Conservation (phyloP, 2,888 invertebrate genomes). For the Torymus aiolomorphi region DNA sequence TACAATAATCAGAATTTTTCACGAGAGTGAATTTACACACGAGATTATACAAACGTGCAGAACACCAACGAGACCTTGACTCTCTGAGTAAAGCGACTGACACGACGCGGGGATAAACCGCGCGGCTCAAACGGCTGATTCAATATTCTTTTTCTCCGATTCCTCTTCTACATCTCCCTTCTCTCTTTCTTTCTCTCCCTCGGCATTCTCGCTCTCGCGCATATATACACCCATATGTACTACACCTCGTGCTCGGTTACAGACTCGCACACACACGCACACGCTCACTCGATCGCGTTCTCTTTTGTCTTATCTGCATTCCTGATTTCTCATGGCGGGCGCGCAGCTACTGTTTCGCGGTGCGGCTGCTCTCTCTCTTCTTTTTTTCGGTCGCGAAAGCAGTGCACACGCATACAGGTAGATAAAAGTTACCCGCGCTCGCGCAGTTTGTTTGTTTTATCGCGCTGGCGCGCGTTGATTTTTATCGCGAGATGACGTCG, state of each 20-base stretch:
- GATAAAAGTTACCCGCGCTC: conserved; percentile 28
- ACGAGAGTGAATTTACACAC: too few relatives aligned
- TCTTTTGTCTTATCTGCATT: conserved; percentile 46
- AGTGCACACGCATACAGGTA: not conserved
- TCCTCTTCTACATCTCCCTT: not conserved
- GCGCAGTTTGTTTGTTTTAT: not conserved
- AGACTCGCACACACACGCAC: not conserved
- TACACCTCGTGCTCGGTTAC: not conserved
- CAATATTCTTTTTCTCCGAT: conserved; percentile 28
- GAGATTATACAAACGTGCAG: too few relatives aligned
- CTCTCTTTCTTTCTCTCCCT: not conserved
- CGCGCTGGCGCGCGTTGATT: too few relatives aligned
- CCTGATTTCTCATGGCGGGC: conserved; percentile 31
- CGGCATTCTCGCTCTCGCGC: not conserved
- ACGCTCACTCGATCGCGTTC: not conserved
- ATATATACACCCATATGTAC: too few relatives aligned
- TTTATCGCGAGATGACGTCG: too few relatives aligned
- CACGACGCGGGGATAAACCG: too few relatives aligned
- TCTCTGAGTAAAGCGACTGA: too few relatives aligned
- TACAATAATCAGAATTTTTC: too few relatives aligned
- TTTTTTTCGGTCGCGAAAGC: not conserved
- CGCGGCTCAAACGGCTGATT: not conserved
- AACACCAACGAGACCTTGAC: too few relatives aligned
- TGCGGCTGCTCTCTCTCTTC: conserved; percentile 24
- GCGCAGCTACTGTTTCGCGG: not conserved